phyloP scores from a whole-genome alignment of 2,888 invertebrate species.

The Carpatolechia fugitivella region DNA sequence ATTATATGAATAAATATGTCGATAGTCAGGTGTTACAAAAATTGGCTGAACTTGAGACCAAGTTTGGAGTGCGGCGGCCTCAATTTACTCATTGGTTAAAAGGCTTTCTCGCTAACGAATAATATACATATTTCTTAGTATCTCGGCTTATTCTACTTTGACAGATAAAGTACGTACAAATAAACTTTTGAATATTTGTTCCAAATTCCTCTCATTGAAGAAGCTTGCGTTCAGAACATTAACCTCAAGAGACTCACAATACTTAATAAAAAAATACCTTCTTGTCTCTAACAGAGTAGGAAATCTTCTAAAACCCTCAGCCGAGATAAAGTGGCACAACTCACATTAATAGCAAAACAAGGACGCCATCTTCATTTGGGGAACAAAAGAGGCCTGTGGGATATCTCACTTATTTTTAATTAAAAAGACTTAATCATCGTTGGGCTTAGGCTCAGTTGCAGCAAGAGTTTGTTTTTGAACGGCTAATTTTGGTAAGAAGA shows the following conservation, averaged over 20 bases:
- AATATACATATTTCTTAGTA: no score
- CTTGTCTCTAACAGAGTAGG: background rate
- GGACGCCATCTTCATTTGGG: constrained; percentile 10
- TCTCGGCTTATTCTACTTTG: no score
- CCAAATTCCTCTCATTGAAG: no score
- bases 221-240: no score
- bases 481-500: background rate
- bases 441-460: background rate
- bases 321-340: background rate
- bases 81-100: no score
- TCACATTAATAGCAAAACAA: constrained; percentile 4
- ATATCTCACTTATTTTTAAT: constrained; percentile 19
- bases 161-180: no score
- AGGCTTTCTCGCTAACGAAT: no score
- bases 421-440: constrained; percentile 14
- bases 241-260: background rate
- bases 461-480: background rate
- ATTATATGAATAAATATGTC: no score
- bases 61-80: no score
- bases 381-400: constrained; percentile 7
- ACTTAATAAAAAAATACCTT: background rate
- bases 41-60: no score
- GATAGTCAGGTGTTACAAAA: no score
- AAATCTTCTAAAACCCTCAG: background rate
- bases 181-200: no score